These are phyloP conservation scores for Sthenelais limicola DNA, from an alignment of 2,888 invertebrate species.

Conservation along the genomic window DNA sequence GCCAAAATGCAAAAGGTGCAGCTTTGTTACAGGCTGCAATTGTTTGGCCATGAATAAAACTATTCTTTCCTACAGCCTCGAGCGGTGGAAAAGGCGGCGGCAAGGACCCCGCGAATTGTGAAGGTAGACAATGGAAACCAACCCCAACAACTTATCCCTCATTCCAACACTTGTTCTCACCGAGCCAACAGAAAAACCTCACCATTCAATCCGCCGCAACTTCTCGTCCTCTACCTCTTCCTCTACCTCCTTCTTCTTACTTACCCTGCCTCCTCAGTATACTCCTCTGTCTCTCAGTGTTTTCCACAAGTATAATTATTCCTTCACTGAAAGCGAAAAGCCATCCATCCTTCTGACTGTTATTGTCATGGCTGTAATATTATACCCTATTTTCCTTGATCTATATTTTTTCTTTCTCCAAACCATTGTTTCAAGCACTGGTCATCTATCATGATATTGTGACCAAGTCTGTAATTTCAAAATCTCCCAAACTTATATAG, in stretches of 20 bases:
- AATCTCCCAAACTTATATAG: no score
- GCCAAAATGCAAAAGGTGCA: conserved; percentile 5
- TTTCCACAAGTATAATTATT: no score
- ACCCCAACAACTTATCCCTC: conserved; percentile 24
- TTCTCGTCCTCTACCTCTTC: conserved; percentile 17
- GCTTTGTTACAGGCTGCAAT: conserved; percentile 27
- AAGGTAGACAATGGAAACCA: conserved; percentile 24
- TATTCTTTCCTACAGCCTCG: conserved; percentile 29
- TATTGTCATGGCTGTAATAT: no score
- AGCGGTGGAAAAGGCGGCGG: conserved; percentile 36
- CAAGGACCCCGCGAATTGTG: conserved; percentile 12
- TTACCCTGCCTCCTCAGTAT: not conserved
- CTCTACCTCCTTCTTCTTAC: conserved; percentile 12
- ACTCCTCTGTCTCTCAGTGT: no score
- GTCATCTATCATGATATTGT: no score
- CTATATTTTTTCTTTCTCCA: no score
- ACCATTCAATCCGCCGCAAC: conserved; percentile 7
- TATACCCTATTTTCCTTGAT: no score
- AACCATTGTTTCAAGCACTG: no score
- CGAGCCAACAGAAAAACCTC: conserved; percentile 34
- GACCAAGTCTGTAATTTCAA: no score
- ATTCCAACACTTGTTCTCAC: conserved; percentile 12
- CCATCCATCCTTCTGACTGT: no score
- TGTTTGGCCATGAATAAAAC: conserved; percentile 28
- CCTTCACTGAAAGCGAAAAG: no score